These are phyloP conservation scores for Lepidurus arcticus DNA, from an alignment of 1,140 invertebrate species.

Conservation along the genomic window DNA sequence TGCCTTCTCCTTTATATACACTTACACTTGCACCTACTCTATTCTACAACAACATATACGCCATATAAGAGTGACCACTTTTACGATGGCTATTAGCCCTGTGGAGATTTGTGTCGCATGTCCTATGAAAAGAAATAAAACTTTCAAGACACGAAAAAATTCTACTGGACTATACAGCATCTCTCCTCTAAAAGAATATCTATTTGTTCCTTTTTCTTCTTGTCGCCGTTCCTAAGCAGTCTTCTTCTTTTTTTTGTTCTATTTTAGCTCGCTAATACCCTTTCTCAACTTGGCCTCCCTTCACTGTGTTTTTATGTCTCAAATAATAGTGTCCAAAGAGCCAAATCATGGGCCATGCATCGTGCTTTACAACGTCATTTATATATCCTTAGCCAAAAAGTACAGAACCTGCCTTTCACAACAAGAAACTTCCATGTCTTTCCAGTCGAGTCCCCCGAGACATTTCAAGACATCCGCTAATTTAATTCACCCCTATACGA, in stretches of 20 bases:
- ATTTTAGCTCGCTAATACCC: constrained; percentile 16
- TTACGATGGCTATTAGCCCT: neutral
- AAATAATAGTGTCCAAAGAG: constrained; percentile 19
- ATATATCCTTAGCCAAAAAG: neutral
- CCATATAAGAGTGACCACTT: neutral
- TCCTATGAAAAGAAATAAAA: neutral
- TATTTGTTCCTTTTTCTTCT: neutral
- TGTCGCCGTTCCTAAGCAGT: neutral
- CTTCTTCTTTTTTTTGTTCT: neutral
- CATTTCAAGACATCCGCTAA: neutral
- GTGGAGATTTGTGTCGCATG: constrained; percentile 7
- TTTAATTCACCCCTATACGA: constrained; percentile 6
- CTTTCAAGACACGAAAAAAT: neutral
- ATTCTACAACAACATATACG: too few species aligned
- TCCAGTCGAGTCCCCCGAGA: neutral
- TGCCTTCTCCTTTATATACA: too few species aligned
- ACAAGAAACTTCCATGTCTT: neutral
- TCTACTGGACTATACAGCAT: neutral
- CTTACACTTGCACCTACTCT: too few species aligned
- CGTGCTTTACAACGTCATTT: constrained; percentile 14
- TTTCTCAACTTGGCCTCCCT: neutral
- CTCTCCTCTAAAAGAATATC: neutral
- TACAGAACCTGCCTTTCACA: neutral
- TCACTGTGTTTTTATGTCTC: constrained; percentile 1
- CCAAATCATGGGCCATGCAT: constrained; percentile 18